Percentiles rank a stretch among this genome's conserved stretches.
These are phyloP conservation scores for Prionace glauca DNA, from an alignment of 2,797 vertebrate genomes.

Conservation along the genomic window DNA sequence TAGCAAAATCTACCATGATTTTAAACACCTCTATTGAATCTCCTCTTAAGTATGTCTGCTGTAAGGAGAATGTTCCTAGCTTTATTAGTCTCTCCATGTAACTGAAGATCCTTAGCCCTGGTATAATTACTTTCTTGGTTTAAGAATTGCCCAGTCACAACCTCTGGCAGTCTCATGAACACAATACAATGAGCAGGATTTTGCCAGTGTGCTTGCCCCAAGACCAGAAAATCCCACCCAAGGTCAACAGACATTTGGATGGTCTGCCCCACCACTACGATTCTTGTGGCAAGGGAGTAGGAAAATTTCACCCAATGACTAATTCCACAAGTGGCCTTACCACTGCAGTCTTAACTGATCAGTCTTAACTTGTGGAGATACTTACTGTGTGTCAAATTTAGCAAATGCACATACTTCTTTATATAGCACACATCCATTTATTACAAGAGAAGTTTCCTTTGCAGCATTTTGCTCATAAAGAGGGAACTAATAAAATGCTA, in stretches of 20 bases:
- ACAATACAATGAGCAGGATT: neutral
- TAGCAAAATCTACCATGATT: neutral
- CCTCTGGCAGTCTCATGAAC: neutral
- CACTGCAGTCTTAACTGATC: neutral
- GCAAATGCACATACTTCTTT: neutral
- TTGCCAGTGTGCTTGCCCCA: no score
- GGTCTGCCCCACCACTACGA: no score
- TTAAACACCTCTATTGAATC: neutral
- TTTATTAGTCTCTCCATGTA: neutral
- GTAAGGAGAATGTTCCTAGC: neutral
- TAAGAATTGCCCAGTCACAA: neutral
- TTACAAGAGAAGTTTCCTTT: neutral
- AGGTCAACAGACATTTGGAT: no score
- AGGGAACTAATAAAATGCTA: neutral
- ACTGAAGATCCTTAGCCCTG: neutral
- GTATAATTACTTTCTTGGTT: neutral
- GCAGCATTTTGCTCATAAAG: neutral
- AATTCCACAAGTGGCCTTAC: neutral
- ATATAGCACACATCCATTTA: neutral
- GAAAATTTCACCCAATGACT: no score
- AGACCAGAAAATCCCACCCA: no score
- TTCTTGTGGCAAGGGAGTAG: no score
- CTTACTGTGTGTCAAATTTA: neutral
- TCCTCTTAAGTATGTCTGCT: neutral
- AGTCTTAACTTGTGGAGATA: neutral